Evolutionary conservation across 1,140 invertebrate species (phyloP), one percentile per base, ranked within the genome.

Genomic region (Drosophila carrolli): DNA sequence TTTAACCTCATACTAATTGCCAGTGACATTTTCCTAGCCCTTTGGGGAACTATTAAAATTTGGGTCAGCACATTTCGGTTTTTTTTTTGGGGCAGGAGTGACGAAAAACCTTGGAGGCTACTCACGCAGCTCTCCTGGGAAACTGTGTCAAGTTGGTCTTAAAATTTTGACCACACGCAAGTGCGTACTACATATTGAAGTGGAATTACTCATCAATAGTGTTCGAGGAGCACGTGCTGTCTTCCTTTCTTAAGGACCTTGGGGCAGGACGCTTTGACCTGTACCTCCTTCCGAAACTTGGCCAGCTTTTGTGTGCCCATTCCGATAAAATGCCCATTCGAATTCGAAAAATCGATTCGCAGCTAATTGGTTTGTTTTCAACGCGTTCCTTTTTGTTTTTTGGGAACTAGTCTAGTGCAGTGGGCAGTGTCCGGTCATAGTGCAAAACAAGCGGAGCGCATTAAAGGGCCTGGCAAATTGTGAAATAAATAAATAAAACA

Each of bases 91-190:
- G 11, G 4, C 10, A 51, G 37, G 46, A 51, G 44, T 19, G 19
- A 27, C 57, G 19, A 27, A 48, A 71, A 50, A 43, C 65, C 63
- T 75, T 75, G 46, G 41, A 62, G 27, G 56, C 19, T 57, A 75
- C 73, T 55, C 75, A 83, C 75, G 75, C 81, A 75, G 55, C 58
- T 58, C 75, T 62, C 50, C 19, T 23, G 63, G 40, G 32, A 83
- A 88, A 88, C 58, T 88, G 83, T 88, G 83, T 88, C 83, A 86
- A 88, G 77, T 67, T 61, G 35, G 47, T 66, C 67, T 44, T 55
- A 35, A 68, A 67, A 51, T 61, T 43, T 72, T 56, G 58, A 43
- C 48, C 53, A 51, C 84, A 83, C 79, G 83, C 83, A 75, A 82
- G 23, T 61, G 67, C 19, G 51, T 66, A 75, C 13, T 19, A 37